A percentile compares a stretch with the other conserved stretches of the same genome.
These are phyloP conservation scores for Kryptolebias marmoratus DNA, from an alignment of 2,113 vertebrate species.

Conservation along the genomic window DNA sequence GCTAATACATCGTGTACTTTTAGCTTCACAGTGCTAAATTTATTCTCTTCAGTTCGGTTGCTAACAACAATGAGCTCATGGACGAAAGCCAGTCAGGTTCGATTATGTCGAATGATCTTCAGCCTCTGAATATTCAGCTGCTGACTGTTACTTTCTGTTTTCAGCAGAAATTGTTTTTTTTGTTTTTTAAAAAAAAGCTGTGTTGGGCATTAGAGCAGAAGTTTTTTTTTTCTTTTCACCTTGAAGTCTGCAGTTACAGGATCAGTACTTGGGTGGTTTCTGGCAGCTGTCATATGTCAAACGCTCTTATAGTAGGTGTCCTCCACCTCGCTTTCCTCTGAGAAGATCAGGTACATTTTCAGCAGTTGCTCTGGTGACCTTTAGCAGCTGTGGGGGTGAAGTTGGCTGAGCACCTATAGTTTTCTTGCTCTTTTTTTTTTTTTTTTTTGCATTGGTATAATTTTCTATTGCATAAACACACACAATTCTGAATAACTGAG, in stretches of 20 bases:
- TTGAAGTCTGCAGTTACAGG: slow-evolving; percentile 17
- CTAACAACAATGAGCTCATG: neutral
- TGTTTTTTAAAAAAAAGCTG: neutral
- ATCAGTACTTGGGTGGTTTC: slow-evolving; percentile 43
- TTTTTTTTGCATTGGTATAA: neutral
- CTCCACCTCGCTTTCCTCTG: slow-evolving; percentile 49
- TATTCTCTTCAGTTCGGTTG: neutral
- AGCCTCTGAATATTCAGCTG: neutral
- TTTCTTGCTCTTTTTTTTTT: slow-evolving; percentile 29
- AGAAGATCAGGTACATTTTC: slow-evolving; percentile 54
- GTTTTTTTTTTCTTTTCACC: neutral
- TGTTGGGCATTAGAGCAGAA: neutral
- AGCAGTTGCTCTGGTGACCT: slow-evolving; percentile 72
- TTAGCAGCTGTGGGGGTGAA: slow-evolving; percentile 66
- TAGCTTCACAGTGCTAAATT: no score
- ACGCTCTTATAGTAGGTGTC: slow-evolving; percentile 37
- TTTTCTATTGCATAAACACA: slow-evolving; percentile 1
- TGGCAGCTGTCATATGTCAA: slow-evolving; percentile 54
- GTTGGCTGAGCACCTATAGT: slow-evolving; percentile 37
- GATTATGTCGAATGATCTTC: neutral
- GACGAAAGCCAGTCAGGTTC: neutral
- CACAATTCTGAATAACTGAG: slow-evolving; percentile 1
- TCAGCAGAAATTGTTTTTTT: neutral
- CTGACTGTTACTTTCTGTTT: neutral
- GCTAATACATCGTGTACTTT: neutral